Evolutionary conservation across 1,140 invertebrate genomes (phyloP).

Genomic region (Dryas iulia): DNA sequence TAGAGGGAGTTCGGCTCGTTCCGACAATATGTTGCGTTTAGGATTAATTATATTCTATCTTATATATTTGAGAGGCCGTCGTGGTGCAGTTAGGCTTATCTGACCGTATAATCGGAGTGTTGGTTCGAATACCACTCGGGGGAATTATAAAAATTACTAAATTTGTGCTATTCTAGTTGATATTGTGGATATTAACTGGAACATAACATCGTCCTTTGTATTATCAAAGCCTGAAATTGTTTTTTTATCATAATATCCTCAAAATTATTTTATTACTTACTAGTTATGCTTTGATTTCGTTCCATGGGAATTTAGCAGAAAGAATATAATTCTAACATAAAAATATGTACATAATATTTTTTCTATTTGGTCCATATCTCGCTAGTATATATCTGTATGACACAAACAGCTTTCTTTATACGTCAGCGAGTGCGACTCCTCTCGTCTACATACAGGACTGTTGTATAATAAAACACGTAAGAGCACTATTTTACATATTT

Average conservation of each 20-base stretch:
- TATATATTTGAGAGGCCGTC: background rate
- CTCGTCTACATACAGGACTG: background rate
- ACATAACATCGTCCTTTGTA: no score
- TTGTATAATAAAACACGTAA: background rate
- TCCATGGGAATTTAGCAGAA: no score
- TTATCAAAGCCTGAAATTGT: no score
- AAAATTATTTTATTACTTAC: no score
- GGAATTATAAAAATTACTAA: no score
- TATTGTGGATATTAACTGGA: no score
- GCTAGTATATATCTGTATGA: background rate
- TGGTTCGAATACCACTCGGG: no score
- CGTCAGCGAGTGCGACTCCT: background rate
- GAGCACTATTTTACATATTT: background rate
- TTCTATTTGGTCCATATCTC: background rate
- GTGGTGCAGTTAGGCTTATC: no score
- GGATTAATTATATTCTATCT: background rate
- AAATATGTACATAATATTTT: background rate
- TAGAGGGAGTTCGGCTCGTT: background rate
- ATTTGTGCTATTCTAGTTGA: no score
- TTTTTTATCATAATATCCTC: no score
- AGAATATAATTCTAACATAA: background rate
- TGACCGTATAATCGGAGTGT: background rate
- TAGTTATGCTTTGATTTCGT: no score
- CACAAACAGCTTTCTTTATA: background rate
- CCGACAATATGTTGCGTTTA: background rate